A percentile compares a stretch with the other conserved stretches of the same genome.
Evolutionary conservation across 2,797 vertebrate species (phyloP).

Genomic region (Typhlichthys eigenmanni): DNA sequence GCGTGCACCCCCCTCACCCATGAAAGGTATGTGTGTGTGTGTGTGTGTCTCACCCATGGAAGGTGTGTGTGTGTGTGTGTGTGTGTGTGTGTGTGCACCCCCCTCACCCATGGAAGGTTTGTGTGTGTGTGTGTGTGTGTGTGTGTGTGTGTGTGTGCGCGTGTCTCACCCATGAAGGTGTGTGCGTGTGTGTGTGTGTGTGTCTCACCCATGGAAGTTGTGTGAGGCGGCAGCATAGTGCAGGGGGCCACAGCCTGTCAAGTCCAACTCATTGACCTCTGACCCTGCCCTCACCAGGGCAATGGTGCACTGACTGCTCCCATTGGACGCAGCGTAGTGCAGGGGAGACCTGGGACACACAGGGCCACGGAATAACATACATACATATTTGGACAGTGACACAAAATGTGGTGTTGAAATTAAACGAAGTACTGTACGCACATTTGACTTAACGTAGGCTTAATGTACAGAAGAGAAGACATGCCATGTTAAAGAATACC

Average conservation of each 20-base stretch:
- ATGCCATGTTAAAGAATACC: neutral
- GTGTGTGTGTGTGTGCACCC: neutral
- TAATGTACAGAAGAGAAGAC: too few relatives aligned
- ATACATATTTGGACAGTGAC: too few relatives aligned
- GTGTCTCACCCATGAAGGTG: too few relatives aligned
- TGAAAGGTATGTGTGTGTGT: conserved; percentile 56
- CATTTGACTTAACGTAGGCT: too few relatives aligned
- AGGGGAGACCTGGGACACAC: conserved; percentile 75
- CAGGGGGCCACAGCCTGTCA: conserved; percentile 82
- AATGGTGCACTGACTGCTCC: conserved; percentile 84
- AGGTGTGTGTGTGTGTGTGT: neutral
- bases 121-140: neutral
- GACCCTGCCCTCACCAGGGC: conserved; percentile 82
- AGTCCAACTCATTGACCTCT: conserved; percentile 78
- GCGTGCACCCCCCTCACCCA: conserved; percentile 73
- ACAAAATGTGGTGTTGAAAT: too few relatives aligned
- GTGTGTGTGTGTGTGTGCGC: too few relatives aligned
- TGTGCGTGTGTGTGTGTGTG: too few relatives aligned
- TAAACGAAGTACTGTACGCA: too few relatives aligned
- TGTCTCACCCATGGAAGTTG: conserved; percentile 80
- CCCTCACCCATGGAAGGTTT: neutral
- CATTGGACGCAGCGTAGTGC: conserved; percentile 86
- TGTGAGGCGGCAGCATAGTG: conserved; percentile 86
- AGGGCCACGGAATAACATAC: neutral
- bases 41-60: neutral